phyloP scores from a whole-genome alignment of 2,888 invertebrate species.

The Himalopsyche anomala region DNA sequence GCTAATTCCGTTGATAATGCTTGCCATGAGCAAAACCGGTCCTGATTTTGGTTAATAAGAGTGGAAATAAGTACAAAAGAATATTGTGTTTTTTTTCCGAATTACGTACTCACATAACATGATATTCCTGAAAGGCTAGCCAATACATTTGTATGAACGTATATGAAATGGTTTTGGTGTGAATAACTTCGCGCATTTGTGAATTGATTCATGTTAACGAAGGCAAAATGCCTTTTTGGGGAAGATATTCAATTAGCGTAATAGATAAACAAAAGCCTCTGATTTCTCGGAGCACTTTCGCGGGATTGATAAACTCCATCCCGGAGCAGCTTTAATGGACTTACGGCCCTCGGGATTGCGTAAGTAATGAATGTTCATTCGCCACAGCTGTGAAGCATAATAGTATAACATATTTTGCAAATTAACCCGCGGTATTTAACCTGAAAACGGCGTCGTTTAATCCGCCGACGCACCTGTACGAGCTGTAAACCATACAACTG shows the following conservation, averaged over 20 bases:
- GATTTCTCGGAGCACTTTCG: constrained; percentile 22
- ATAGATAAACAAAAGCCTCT: constrained; percentile 10
- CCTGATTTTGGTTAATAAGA: no score
- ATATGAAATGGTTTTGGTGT: neutral
- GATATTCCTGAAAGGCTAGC: no score
- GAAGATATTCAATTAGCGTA: constrained; percentile 26
- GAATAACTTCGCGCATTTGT: neutral
- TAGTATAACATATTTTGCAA: constrained; percentile 17
- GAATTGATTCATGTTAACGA: neutral
- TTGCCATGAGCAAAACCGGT: no score
- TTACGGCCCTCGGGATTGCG: constrained; percentile 19
- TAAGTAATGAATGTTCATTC: constrained; percentile 26
- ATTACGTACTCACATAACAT: no score
- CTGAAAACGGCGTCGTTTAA: constrained; percentile 20
- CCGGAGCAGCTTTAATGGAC: neutral
- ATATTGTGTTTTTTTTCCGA: no score
- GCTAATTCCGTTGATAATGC: no score
- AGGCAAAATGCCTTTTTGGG: neutral
- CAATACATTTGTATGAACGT: no score
- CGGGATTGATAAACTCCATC: constrained; percentile 30
- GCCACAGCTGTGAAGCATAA: constrained; percentile 8
- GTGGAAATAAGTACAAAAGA: no score
- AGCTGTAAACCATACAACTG: constrained; percentile 2
- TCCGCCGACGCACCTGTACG: constrained; percentile 7
- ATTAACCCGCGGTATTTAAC: constrained; percentile 26